Conservation (phyloP, 2,888 invertebrate species). For the Phalera bucephala region DNA sequence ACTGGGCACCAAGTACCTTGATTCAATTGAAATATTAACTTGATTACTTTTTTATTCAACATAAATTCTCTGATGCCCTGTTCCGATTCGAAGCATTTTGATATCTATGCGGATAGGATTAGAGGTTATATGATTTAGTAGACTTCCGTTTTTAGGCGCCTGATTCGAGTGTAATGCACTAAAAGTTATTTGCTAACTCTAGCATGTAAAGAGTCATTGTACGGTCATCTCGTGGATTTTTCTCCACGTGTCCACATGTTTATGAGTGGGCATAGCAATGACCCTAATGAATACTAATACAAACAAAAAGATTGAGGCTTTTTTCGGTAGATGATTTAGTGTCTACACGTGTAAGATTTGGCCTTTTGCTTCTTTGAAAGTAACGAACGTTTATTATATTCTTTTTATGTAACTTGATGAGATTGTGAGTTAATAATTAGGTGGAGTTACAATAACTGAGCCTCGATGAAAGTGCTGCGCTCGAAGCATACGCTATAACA, state of each 20-base stretch:
- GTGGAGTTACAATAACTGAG: neutral
- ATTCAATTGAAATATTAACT: constrained; percentile 41
- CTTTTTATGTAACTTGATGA: constrained; percentile 5
- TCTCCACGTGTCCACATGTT: constrained; percentile 9
- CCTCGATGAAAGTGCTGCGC: neutral
- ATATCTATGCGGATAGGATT: constrained; percentile 19
- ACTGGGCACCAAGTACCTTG: constrained; percentile 47
- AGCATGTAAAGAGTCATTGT: constrained; percentile 20
- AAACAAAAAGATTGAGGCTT: constrained; percentile 6
- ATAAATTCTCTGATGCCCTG: constrained; percentile 21
- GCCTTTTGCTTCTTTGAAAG: constrained; percentile 12
- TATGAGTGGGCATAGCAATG: constrained; percentile 17
- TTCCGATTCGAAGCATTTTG: constrained; percentile 16
- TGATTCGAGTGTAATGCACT: constrained; percentile 27
- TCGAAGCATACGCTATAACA: constrained; percentile 1
- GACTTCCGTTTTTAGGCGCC: constrained; percentile 21
- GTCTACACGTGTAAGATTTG: constrained; percentile 3
- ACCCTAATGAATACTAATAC: constrained; percentile 16
- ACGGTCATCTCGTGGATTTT: constrained; percentile 21
- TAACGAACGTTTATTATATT: constrained; percentile 11
- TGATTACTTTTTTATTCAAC: constrained; percentile 33
- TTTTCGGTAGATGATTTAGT: constrained; percentile 7
- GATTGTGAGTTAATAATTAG: constrained; percentile 3
- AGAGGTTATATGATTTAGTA: constrained; percentile 14
- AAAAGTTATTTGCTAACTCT: too few species aligned